These are phyloP conservation scores for Teleopsis dalmanni DNA, from an alignment of 1,140 invertebrate species.

Conservation along the genomic window DNA sequence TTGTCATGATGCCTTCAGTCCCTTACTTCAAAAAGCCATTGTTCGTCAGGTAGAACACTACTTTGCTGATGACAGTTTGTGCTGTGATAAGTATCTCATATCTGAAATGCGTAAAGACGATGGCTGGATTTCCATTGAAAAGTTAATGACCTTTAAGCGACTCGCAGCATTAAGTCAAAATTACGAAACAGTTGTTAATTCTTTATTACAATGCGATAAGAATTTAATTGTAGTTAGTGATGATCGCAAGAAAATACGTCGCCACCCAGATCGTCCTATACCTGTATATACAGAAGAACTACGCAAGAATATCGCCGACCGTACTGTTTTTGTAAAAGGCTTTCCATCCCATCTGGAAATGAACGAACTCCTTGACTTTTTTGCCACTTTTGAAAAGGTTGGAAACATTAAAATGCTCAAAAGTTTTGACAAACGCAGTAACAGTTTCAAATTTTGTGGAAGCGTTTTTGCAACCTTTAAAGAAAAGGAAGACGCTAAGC, in stretches of 20 bases:
- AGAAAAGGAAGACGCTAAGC: constrained; percentile 62
- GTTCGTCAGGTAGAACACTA: constrained; percentile 61
- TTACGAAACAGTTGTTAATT: constrained; percentile 59
- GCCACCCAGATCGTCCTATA: constrained; percentile 66
- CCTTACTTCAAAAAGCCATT: constrained; percentile 51
- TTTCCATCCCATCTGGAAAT: constrained; percentile 68
- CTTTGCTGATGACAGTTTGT: constrained; percentile 79
- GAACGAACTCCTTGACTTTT: constrained; percentile 66
- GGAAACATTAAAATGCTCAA: constrained; percentile 72
- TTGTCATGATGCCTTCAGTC: too few species aligned
- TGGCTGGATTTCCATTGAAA: constrained; percentile 81
- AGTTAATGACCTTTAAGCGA: constrained; percentile 83
- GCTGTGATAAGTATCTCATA: constrained; percentile 81
- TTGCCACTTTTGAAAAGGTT: constrained; percentile 61
- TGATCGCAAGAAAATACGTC: constrained; percentile 71
- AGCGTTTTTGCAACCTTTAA: constrained; percentile 82
- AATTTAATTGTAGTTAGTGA: constrained; percentile 74
- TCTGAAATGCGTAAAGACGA: constrained; percentile 70
- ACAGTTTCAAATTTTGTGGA: constrained; percentile 71
- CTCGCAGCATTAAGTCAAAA: constrained; percentile 68
- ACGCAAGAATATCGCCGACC: constrained; percentile 63
- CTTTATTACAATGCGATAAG: constrained; percentile 66
- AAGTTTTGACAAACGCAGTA: constrained; percentile 57
- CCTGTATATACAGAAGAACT: constrained; percentile 80
- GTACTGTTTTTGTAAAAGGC: constrained; percentile 84